A percentile compares a stretch with the other conserved stretches of the same genome.
These are phyloP conservation scores for Sminthopsis crassicaudata DNA, from an alignment of 2,113 vertebrate genomes.

Conservation along the genomic window DNA sequence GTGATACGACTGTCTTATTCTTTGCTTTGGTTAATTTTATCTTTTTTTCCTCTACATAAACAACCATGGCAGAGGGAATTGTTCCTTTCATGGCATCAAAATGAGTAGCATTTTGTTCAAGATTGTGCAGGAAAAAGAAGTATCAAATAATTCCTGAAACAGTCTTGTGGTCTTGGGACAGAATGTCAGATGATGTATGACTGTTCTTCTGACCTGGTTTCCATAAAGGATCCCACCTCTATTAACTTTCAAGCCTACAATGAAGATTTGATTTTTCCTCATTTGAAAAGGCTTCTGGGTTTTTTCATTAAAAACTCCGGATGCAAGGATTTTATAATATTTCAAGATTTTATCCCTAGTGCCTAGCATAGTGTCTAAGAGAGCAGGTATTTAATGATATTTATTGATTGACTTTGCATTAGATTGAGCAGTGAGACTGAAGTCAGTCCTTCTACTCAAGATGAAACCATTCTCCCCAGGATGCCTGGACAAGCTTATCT, in stretches of 20 bases:
- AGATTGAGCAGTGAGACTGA: not conserved
- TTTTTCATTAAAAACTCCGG: not conserved
- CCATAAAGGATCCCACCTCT: constrained; percentile 47
- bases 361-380: not conserved
- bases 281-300: constrained; percentile 7
- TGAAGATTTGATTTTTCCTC: constrained; percentile 39
- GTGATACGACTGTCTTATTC: not conserved
- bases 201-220: constrained; percentile 24
- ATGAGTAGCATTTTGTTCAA: constrained; percentile 47
- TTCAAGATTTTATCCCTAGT: not conserved
- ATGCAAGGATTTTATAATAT: not conserved
- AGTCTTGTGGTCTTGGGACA: constrained; percentile 13
- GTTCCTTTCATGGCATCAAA: constrained; percentile 46
- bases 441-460: constrained; percentile 28
- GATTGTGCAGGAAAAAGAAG: constrained; percentile 53
- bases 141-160: constrained; percentile 38
- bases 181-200: constrained; percentile 51
- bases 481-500: constrained; percentile 35
- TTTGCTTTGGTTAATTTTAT: not conserved
- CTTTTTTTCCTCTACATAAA: constrained; percentile 20
- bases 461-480: constrained; percentile 45
- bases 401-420: constrained; percentile 21
- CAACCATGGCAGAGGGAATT: not conserved
- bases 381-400: not conserved
- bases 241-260: constrained; percentile 44